These are phyloP conservation scores for Conchocele bisecta DNA, from an alignment of 2,888 invertebrate genomes.

Conservation along the genomic window DNA sequence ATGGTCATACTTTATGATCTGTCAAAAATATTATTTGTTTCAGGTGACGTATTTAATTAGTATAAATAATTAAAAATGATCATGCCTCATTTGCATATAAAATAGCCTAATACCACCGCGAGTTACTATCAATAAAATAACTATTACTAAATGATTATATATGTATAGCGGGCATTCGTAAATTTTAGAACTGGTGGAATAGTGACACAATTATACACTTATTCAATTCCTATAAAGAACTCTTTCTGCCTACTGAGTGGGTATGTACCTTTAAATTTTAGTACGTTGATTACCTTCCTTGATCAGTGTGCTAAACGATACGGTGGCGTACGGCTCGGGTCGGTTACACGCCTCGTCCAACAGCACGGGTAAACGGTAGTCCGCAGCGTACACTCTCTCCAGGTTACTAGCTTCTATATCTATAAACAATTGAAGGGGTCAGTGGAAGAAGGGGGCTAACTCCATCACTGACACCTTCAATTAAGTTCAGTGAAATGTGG, in stretches of 20 bases:
- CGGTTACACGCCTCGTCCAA: constrained; percentile 55
- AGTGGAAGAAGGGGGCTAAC: too few relatives aligned
- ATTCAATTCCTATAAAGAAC: too few relatives aligned
- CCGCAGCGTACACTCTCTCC: constrained; percentile 39
- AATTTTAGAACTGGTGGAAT: too few relatives aligned
- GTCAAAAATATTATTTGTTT: too few relatives aligned
- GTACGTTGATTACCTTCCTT: constrained; percentile 54
- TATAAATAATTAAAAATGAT: too few relatives aligned
- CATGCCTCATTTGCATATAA: too few relatives aligned
- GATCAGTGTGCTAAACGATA: constrained; percentile 58
- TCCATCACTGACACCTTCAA: not conserved
- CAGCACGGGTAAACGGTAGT: constrained; percentile 1
- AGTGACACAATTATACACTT: too few relatives aligned
- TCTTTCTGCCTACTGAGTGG: too few relatives aligned
- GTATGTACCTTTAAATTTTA: not conserved
- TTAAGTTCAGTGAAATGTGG: not conserved
- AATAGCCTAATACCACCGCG: not conserved
- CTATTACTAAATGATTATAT: too few relatives aligned
- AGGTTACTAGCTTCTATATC: constrained; percentile 26
- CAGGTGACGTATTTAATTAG: too few relatives aligned
- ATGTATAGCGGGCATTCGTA: too few relatives aligned
- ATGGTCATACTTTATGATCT: too few relatives aligned
- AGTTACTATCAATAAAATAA: not conserved
- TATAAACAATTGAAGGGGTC: constrained; percentile 3
- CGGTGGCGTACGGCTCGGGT: constrained; percentile 53